Evolutionary conservation across 2,888 invertebrate genomes (phyloP), one percentile per base, ranked within the genome.

Genomic region (Drosophila incognita): DNA sequence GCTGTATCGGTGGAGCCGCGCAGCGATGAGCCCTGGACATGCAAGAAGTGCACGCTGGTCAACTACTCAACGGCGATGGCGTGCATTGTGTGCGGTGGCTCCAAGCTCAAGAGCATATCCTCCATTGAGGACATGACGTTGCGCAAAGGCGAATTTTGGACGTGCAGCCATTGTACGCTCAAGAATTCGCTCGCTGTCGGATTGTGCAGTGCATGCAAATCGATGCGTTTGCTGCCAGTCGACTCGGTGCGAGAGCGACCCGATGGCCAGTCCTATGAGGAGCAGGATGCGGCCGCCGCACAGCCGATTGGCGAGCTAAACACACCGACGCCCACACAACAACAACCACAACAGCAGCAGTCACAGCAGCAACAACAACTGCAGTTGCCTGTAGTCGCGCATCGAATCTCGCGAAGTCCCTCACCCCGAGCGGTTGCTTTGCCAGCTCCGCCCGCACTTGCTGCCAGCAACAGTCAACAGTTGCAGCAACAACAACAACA

Each of bases 81-180:
- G 0, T 98, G 98, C 92, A 96, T 96, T 15, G 97, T 97, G 0
- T 98, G 98, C 92, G 97, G 97, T 48, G 97, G 97, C n/a, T 96
- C 97, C 0, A 96, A 96, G 83, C 94, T 97, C 10, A 95, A 95
- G 76, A 96, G 96, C 79, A 94, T 96, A 58, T 94, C 95, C 3
- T 93, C 94, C 62, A 94, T 94, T 35, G 95, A 95, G 79, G 96
- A 96, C 82, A 95, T 95, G 93, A 96, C 96, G 0, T 92, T 96
- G 79, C 94, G 95, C 31, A 96, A 95, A 87, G 96, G 96, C 18
- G 96, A 96, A 91, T 96, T 95, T 89, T 97, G 97, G 97, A 95
- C 96, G 0, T 98, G 98, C 91, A 94, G 94, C 40, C 95, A 96
- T 48, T 97, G 97, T 84, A 98, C 98, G 0, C 93, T 98, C 4